Base-by-base conservation (phyloP, 2,888 invertebrate genomes). In the Caenorhabditis uteleia region DNA sequence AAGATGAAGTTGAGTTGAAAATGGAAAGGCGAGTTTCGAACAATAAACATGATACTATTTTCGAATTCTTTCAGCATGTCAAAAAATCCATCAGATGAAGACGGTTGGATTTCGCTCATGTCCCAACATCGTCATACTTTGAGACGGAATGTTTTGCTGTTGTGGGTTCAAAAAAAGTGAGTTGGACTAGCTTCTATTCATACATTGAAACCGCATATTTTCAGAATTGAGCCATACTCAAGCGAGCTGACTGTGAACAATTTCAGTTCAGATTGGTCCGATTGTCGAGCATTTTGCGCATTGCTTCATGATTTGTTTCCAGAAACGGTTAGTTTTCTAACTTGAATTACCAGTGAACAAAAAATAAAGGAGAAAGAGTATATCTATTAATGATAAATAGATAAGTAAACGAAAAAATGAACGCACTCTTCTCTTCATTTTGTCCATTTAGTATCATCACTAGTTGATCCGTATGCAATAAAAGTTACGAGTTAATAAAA, bases 191-290 rank as follows among this genome's bases (percentile, higher is more conserved):
- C n/a, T 34, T 34, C 42, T 5, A 21, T 25, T 40, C n/a, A 10
- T 40, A 4, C 20, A 18, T 21, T 8, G n/a, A 20, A 40, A 40
- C 10, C 20, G 10, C n/a, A 25, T 23, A 20, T 16, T 46, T 65
- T 14, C 47, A 65, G 66, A 49, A 43, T 66, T 5, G 51, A 54
- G 23, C 45, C 48, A 8, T 56, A 56, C 31, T 26, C 42, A 2
- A 39, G 47, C 29, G 27, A 43, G n/a, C 14, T 62, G 25, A 8
- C 18, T 6, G 56, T 66, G 1, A 47, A 51, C 14, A 66, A 66
- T 47, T 66, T 66, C 26, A 55, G 50, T 33, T 59, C 59, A 27
- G 66, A 66, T 40, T 66, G 66, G 66, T 33, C 59, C 3, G 66
- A 66, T 38, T 55, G 66, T 29, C 54, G 58, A 25, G 66, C 60